Evolutionary conservation across 2,113 vertebrate species (phyloP).

Genomic region (Serinus canaria): DNA sequence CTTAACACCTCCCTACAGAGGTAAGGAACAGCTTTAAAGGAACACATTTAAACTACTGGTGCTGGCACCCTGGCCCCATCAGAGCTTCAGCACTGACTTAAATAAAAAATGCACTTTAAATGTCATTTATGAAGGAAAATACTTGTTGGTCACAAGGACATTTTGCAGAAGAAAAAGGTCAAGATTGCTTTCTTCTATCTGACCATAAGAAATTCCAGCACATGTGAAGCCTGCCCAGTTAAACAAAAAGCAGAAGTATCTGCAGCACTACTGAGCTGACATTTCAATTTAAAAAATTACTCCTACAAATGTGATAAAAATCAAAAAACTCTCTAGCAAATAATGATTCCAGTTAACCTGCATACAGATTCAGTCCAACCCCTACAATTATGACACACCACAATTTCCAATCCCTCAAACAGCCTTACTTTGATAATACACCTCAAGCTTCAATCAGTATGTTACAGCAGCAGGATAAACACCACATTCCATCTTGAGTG

Average conservation of each 20-base stretch:
- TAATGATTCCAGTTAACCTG: neutral
- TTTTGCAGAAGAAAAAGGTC: neutral
- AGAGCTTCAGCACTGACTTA: neutral
- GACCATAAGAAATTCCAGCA: neutral
- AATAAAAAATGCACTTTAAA: neutral
- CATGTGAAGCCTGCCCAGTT: neutral
- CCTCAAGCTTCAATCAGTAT: neutral
- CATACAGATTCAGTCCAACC: neutral
- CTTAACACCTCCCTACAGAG: neutral
- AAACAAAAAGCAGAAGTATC: neutral
- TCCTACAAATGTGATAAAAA: neutral
- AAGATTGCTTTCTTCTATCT: neutral
- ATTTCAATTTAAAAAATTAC: neutral
- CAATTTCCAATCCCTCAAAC: neutral
- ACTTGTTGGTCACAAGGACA: neutral
- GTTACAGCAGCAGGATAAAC: neutral
- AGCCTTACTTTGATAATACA: neutral
- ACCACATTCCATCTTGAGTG: neutral
- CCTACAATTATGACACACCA: neutral
- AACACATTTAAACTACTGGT: neutral
- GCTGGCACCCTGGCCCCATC: neutral
- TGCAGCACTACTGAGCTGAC: neutral
- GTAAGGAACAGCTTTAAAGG: neutral
- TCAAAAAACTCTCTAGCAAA: neutral
- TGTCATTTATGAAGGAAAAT: neutral